phyloP scores from a whole-genome alignment of 2,888 invertebrate genomes.

The Imbricaverruca yamaguchii region DNA sequence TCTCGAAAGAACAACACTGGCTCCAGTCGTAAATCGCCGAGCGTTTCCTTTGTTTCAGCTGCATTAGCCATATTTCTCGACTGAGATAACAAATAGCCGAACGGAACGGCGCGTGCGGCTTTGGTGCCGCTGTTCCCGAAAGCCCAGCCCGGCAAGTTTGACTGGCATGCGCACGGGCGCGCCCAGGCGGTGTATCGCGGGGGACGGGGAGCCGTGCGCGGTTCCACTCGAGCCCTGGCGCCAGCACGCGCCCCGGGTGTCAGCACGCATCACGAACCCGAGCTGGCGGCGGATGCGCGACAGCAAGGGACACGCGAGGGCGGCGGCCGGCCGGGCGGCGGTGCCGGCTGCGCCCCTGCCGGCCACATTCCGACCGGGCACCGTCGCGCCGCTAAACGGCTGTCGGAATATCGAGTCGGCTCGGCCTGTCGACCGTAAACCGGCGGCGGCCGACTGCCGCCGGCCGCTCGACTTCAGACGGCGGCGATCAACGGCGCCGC shows the following conservation, averaged over 20 bases:
- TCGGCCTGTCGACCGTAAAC: not conserved
- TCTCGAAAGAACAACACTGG: conserved; percentile 15
- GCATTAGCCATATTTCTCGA: conserved; percentile 18
- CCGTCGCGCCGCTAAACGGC: not conserved
- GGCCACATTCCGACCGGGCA: not conserved
- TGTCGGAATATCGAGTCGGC: not conserved
- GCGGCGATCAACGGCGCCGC: too few relatives aligned
- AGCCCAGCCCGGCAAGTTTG: not conserved
- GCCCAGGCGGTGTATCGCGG: not conserved
- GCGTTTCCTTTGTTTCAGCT: conserved; percentile 19
- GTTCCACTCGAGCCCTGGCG: too few relatives aligned
- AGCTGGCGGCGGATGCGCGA: too few relatives aligned
- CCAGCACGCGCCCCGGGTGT: too few relatives aligned
- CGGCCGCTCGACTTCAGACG: too few relatives aligned
- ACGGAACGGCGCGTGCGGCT: not conserved
- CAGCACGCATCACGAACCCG: too few relatives aligned
- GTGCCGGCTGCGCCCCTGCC: not conserved
- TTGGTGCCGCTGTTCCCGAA: not conserved
- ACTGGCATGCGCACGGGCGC: not conserved
- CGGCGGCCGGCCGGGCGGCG: not conserved
- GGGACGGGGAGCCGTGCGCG: not conserved
- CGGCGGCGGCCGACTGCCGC: not conserved
- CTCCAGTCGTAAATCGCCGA: not conserved
- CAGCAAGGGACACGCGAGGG: not conserved
- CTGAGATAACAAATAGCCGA: conserved; percentile 15